Base-by-base conservation (phyloP, 2,888 invertebrate genomes). In the Caenorhabditis sinica region DNA sequence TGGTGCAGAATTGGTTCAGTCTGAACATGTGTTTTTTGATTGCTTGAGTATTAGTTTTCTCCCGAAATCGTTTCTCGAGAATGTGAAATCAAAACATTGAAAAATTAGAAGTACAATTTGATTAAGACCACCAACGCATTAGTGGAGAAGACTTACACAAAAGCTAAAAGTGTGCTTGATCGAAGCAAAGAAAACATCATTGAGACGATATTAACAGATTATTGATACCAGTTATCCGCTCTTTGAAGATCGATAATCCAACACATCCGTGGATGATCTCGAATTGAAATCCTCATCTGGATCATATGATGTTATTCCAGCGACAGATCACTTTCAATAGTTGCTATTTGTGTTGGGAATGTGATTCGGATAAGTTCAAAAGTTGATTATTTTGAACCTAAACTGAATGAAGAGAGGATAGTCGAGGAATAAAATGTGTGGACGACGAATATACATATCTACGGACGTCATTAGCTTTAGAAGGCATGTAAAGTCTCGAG, bases 241-340 rank as follows among this genome's bases (percentile, higher is more conserved):
- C 40, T 75, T 75, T 58, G 60, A 77, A 66, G 69, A 77, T 71
- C 63, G 51, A 36, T n/a, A 68, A 76, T 43, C 56, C 75, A 75
- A 58, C 73, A 51, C 61, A 61, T 63, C 73, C 60, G 28, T 58
- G 45, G 36, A 63, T 53, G 28, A 63, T 56, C 63, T 63, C 53
- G n/a, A 63, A 25, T 53, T 6, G 28, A 51, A 33, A 30, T 65
- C 33, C 17, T 17, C 40, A 9, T 53, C 8, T 9, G 30, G 13
- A 20, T 36, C 36, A 33, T 28, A 69, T 69, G 53, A 69, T 56
- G 69, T 40, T 53, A 69, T 40, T 69, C 8, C 25, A 4, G 11
- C 17, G 69, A 69, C 69, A 69, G 69, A 69, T 69, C 69, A 56
- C 25, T 23, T 23, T n/a, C n/a, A 53, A 17, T 51, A 43, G 43